A percentile compares a stretch with the other conserved stretches of the same genome.
phyloP scores from a whole-genome alignment of 2,797 vertebrate genomes.

The Alectoris magna region DNA sequence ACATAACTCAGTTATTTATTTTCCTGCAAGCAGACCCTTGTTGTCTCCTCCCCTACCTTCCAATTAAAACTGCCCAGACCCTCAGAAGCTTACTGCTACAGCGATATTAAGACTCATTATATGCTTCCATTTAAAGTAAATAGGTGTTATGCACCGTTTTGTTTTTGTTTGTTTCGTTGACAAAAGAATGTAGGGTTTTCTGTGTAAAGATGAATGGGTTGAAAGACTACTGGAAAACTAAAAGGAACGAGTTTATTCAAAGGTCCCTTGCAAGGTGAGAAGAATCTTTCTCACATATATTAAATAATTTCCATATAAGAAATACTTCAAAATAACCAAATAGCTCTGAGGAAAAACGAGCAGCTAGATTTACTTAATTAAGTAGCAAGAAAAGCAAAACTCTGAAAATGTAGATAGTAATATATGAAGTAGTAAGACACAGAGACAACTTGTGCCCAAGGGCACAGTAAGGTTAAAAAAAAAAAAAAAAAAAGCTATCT shows the following conservation, averaged over 20 bases:
- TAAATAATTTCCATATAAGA: neutral
- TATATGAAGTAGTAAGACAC: neutral
- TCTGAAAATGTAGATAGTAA: neutral
- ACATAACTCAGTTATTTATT: neutral
- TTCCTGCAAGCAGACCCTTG: neutral
- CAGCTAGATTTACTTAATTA: neutral
- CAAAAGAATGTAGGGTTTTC: neutral
- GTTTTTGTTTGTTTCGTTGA: neutral
- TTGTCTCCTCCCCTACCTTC: neutral
- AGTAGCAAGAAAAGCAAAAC: neutral
- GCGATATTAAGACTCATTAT: neutral
- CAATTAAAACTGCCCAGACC: neutral
- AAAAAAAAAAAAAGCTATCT: rapidly evolving
- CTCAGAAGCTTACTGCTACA: neutral
- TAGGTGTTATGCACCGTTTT: neutral
- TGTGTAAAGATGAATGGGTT: neutral
- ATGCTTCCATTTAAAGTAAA: neutral
- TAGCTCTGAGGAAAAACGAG: neutral
- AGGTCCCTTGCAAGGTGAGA: neutral
- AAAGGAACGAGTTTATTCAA: neutral
- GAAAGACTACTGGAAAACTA: neutral
- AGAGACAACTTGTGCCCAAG: neutral
- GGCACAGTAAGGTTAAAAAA: rapidly evolving
- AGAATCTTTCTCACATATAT: neutral
- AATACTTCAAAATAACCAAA: neutral